Conservation (phyloP, 1,140 invertebrate species). For the Phthorimaea operculella region DNA sequence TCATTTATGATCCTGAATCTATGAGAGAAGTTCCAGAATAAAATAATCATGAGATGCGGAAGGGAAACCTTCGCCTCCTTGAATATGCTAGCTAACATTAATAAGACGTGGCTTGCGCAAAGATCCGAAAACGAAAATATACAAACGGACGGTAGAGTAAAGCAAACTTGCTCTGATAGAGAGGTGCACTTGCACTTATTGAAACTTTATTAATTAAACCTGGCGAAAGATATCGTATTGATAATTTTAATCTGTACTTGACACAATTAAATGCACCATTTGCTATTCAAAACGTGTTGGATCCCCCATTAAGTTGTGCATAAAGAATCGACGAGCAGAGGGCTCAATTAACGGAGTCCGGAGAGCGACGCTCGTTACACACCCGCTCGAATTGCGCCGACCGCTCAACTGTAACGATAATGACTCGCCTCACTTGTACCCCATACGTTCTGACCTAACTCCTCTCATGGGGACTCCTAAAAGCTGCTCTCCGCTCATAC, state of each 20-base stretch:
- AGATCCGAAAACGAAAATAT: neutral
- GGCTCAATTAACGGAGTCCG: slow-evolving; percentile 44
- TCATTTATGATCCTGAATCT: neutral
- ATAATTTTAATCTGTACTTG: too few relatives aligned
- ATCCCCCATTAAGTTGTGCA: slow-evolving; percentile 20
- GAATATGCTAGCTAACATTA: slow-evolving; percentile 2
- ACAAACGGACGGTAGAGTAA: too few relatives aligned
- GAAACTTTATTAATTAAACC: too few relatives aligned
- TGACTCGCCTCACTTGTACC: slow-evolving; percentile 36
- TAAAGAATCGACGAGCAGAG: slow-evolving; percentile 30
- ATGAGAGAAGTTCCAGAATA: neutral
- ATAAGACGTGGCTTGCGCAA: neutral
- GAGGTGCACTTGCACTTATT: too few relatives aligned
- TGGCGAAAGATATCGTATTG: too few relatives aligned
- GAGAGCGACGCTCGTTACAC: slow-evolving; percentile 44
- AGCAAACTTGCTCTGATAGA: too few relatives aligned
- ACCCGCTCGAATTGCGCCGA: slow-evolving; percentile 43
- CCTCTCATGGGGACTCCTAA: slow-evolving; percentile 52
- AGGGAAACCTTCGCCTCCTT: slow-evolving; percentile 1
- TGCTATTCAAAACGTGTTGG: slow-evolving; percentile 1
- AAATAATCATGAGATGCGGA: slow-evolving; percentile 4
- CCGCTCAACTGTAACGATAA: slow-evolving; percentile 51
- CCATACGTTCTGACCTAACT: slow-evolving; percentile 43
- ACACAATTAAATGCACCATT: neutral
- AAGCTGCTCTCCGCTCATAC: slow-evolving; percentile 35